These are phyloP conservation scores for Papilio gigon DNA, from an alignment of 2,888 invertebrate species.

Conservation along the genomic window DNA sequence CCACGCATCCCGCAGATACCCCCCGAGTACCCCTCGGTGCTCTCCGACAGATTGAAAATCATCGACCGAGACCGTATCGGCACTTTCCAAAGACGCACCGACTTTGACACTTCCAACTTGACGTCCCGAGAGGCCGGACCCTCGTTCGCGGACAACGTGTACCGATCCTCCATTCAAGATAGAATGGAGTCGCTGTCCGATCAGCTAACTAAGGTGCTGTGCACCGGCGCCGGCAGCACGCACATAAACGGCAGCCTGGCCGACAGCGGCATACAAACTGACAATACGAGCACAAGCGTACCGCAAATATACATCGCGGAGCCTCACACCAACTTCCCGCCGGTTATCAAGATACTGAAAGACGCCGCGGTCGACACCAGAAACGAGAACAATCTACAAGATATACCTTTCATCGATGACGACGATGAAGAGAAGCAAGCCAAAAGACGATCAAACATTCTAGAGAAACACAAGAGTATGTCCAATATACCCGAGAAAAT, in stretches of 20 bases:
- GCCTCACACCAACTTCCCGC: constrained; percentile 48
- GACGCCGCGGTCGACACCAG: constrained; percentile 76
- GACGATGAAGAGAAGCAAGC: constrained; percentile 63
- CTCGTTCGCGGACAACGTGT: constrained; percentile 68
- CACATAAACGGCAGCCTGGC: constrained; percentile 78
- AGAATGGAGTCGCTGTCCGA: constrained; percentile 73
- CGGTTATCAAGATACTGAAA: constrained; percentile 61
- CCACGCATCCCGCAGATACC: constrained; percentile 55
- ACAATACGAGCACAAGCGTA: constrained; percentile 76
- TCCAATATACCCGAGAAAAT: constrained; percentile 75
- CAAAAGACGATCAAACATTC: constrained; percentile 59
- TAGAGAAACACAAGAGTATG: constrained; percentile 75
- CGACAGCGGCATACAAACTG: constrained; percentile 77
- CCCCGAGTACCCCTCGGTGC: constrained; percentile 74
- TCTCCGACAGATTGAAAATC: constrained; percentile 71
- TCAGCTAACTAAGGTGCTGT: constrained; percentile 73
- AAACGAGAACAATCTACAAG: constrained; percentile 76
- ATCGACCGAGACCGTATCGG: constrained; percentile 66
- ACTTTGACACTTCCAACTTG: constrained; percentile 71
- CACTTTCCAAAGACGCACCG: constrained; percentile 68
- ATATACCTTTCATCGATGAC: constrained; percentile 77
- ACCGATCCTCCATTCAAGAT: constrained; percentile 64
- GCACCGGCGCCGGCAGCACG: constrained; percentile 74
- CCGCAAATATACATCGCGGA: constrained; percentile 73
- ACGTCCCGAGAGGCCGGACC: constrained; percentile 62